Percentiles rank a stretch among this genome's conserved stretches.
These are phyloP conservation scores for Neria commutata DNA, from an alignment of 2,888 invertebrate species.

Conservation along the genomic window DNA sequence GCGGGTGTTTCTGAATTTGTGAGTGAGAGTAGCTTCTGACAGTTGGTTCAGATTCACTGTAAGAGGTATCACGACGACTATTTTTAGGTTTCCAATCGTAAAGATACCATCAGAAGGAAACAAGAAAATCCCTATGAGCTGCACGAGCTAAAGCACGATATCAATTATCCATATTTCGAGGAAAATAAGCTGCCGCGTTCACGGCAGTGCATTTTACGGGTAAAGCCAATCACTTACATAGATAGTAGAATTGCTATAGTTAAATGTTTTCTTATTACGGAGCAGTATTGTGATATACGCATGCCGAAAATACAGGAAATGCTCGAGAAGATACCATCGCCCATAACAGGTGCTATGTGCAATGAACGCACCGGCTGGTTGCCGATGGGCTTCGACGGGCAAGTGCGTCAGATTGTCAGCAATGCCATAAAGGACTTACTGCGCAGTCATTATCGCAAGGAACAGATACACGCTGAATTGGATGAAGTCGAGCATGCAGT, in stretches of 20 bases:
- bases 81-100: slow-evolving; percentile 44
- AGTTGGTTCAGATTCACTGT: not conserved
- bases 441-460: slow-evolving; percentile 53
- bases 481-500: slow-evolving; percentile 46
- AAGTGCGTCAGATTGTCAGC: slow-evolving; percentile 76
- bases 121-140: slow-evolving; percentile 51
- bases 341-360: slow-evolving; percentile 67
- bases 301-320: slow-evolving; percentile 81
- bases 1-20: slow-evolving; percentile 57
- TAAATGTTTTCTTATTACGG: slow-evolving; percentile 26
- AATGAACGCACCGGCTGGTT: slow-evolving; percentile 82
- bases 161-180: slow-evolving; percentile 65
- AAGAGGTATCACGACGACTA: slow-evolving; percentile 48
- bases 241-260: not conserved
- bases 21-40: slow-evolving; percentile 15
- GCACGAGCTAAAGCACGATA: slow-evolving; percentile 48
- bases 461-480: slow-evolving; percentile 49
- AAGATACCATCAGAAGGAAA: slow-evolving; percentile 41
- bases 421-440: slow-evolving; percentile 67
- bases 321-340: slow-evolving; percentile 70
- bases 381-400: slow-evolving; percentile 71
- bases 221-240: slow-evolving; percentile 51
- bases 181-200: slow-evolving; percentile 80
- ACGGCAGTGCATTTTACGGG: slow-evolving; percentile 89
- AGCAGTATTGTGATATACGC: slow-evolving; percentile 79